A percentile compares a stretch with the other conserved stretches of the same genome.
These are phyloP conservation scores for Lordiphosa stackelbergi DNA, from an alignment of 1,140 invertebrate species.

Conservation along the genomic window DNA sequence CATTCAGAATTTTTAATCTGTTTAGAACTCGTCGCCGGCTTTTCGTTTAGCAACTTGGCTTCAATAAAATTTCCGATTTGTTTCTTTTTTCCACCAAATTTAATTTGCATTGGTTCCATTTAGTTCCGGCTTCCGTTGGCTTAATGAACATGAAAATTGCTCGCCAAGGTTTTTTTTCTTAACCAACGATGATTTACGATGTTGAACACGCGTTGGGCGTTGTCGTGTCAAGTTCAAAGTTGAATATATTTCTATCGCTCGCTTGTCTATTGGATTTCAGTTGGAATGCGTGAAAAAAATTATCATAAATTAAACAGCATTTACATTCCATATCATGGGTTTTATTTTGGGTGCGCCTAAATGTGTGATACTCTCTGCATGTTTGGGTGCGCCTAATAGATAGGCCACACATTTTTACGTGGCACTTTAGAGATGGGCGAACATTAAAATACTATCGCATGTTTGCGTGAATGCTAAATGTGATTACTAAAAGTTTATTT, in stretches of 20 bases:
- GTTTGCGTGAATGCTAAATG: no score
- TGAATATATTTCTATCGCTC: background rate
- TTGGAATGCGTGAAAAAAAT: background rate
- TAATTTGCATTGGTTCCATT: slow-evolving; percentile 36
- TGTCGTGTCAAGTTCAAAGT: slow-evolving; percentile 20
- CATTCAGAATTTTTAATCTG: background rate
- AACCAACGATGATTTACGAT: slow-evolving; percentile 51
- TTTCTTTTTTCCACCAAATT: slow-evolving; percentile 25
- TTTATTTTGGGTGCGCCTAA: slow-evolving; percentile 35
- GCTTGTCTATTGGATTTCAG: background rate
- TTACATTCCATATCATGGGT: slow-evolving; percentile 7
- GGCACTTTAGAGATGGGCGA: slow-evolving; percentile 1
- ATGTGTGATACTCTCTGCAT: slow-evolving; percentile 22
- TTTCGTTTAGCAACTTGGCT: slow-evolving; percentile 32
- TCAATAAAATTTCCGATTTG: slow-evolving; percentile 31
- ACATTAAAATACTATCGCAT: no score
- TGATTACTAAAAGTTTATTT: no score
- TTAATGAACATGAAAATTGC: slow-evolving; percentile 52
- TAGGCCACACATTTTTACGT: slow-evolving; percentile 27
- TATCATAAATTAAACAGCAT: slow-evolving; percentile 23
- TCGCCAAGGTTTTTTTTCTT: slow-evolving; percentile 26
- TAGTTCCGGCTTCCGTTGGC: slow-evolving; percentile 55
- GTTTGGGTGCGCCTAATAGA: slow-evolving; percentile 37
- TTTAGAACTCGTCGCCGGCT: slow-evolving; percentile 19
- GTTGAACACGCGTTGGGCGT: slow-evolving; percentile 16